A percentile compares a stretch with the other conserved stretches of the same genome.
Evolutionary conservation across 2,113 vertebrate species (phyloP).

Genomic region (Cochlearius cochlearius): DNA sequence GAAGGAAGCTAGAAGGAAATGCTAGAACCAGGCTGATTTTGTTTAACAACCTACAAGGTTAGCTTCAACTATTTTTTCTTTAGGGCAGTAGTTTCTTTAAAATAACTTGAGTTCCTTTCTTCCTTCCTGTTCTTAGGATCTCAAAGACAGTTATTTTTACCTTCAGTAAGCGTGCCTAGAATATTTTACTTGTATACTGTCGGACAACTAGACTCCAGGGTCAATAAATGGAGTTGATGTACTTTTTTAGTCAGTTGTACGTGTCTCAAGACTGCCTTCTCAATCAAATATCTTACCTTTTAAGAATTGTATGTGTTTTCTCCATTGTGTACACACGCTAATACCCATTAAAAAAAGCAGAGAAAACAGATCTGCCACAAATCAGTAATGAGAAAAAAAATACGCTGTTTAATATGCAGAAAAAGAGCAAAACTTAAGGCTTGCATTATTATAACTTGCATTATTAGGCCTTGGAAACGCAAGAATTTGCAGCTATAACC

Average conservation of each 20-base stretch:
- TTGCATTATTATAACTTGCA: not conserved
- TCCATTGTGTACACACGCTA: constrained; percentile 52
- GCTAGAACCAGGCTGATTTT: not conserved
- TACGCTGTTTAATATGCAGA: not conserved
- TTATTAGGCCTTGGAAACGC: constrained; percentile 1
- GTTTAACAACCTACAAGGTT: not conserved
- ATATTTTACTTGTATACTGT: not conserved
- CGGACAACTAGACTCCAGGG: not conserved
- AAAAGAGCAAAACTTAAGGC: constrained; percentile 32
- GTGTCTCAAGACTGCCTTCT: constrained; percentile 42
- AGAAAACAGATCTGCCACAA: constrained; percentile 46
- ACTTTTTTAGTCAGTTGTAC: constrained; percentile 14
- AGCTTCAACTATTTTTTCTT: not conserved
- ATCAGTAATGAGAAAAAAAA: not conserved
- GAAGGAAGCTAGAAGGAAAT: not conserved
- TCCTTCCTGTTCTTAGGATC: constrained; percentile 3
- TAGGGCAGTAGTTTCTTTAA: not conserved
- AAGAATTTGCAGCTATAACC: constrained; percentile 18
- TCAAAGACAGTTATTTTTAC: not conserved
- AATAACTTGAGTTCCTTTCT: not conserved
- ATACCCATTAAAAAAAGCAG: constrained; percentile 33
- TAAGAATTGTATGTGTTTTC: constrained; percentile 44
- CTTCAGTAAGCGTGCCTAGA: not conserved
- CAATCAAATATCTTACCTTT: constrained; percentile 69
- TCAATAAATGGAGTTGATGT: not conserved